Base-by-base conservation (phyloP, 92 coral and sea anemone species). In the Palythoa grandis region DNA sequence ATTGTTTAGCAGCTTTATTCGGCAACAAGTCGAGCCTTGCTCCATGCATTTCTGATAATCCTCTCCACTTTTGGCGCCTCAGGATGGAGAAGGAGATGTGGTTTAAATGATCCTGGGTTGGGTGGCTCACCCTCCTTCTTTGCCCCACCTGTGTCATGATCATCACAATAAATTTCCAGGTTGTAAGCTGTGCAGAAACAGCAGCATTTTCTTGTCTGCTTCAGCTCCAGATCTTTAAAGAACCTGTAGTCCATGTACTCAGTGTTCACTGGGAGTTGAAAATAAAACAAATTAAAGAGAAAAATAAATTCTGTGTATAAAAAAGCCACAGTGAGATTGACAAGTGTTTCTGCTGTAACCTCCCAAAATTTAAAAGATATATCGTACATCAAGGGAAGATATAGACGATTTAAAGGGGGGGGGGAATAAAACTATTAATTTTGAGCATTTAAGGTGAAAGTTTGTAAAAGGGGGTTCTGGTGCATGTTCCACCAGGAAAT, bases 161-260 rank as follows among this genome's bases (percentile, higher is more conserved):
- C 99, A 35, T 97, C 99, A 22, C 88, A 87, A 65, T 97, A 97
- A 83, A 97, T 92, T 89, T 97, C 99, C 70, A 97, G 85, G 70
- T 82, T 93, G 35, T 88, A 74, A 15, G 98, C 93, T 24, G 97
- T 87, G 82, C 99, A 97, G 88, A 96, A 97, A 79, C 99, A 97
- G 23, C 87, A 57, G 70, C 94, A 97, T 66, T 92, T 93, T 61
- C 98, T 89, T 5, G 95, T 93, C 22, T 90, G 88, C 88, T 97
- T 97, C 78, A 97, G 80, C 79, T 97, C 99, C 78, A 97, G 88
- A 84, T 97, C 99, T 82, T 97, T 97, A 91, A 97, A 88, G 92
- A 97, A 97, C 52, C 99, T 91, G 67, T 93, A 97, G 74, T 97
- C 99, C 92, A 95, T 95, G 92, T 97, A 97, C 86, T 97, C 99